phyloP scores from a whole-genome alignment of 1,140 invertebrate genomes.

The Lethrus apterus region DNA sequence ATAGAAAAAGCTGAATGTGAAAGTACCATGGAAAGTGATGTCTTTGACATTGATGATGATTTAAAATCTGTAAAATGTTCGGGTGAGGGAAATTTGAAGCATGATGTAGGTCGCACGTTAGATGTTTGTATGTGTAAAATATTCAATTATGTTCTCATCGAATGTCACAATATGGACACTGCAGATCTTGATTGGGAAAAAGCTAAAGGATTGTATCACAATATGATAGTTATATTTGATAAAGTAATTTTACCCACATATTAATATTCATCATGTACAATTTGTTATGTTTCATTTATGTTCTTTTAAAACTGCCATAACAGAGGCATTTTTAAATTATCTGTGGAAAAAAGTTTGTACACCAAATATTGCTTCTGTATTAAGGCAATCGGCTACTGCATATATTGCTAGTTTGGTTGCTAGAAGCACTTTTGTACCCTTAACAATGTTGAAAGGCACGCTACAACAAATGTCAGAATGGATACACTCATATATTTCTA shows the following conservation, averaged over 20 bases:
- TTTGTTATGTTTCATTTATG: slow-evolving; percentile 72
- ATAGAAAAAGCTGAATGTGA: slow-evolving; percentile 41
- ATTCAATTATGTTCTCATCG: slow-evolving; percentile 49
- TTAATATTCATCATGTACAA: slow-evolving; percentile 66
- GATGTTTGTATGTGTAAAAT: slow-evolving; percentile 58
- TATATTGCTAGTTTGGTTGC: slow-evolving; percentile 73
- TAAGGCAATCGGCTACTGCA: slow-evolving; percentile 60
- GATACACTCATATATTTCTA: slow-evolving; percentile 68
- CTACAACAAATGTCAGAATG: slow-evolving; percentile 60
- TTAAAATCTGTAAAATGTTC: no score
- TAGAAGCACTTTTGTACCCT: slow-evolving; percentile 58
- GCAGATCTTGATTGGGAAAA: slow-evolving; percentile 41
- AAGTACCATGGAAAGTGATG: slow-evolving; percentile 31
- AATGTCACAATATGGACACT: slow-evolving; percentile 40
- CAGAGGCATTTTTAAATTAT: slow-evolving; percentile 60
- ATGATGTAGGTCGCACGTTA: slow-evolving; percentile 49
- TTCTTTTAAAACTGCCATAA: slow-evolving; percentile 58
- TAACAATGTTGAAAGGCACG: slow-evolving; percentile 54
- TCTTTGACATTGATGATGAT: slow-evolving; percentile 47
- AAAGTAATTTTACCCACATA: slow-evolving; percentile 65
- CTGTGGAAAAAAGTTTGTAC: slow-evolving; percentile 70
- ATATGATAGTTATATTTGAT: slow-evolving; percentile 61
- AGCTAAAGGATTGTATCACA: slow-evolving; percentile 42
- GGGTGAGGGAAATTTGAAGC: slow-evolving; percentile 29
- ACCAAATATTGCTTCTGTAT: slow-evolving; percentile 54